phyloP scores from a whole-genome alignment of 2,888 invertebrate genomes.

The Lottia scabra region DNA sequence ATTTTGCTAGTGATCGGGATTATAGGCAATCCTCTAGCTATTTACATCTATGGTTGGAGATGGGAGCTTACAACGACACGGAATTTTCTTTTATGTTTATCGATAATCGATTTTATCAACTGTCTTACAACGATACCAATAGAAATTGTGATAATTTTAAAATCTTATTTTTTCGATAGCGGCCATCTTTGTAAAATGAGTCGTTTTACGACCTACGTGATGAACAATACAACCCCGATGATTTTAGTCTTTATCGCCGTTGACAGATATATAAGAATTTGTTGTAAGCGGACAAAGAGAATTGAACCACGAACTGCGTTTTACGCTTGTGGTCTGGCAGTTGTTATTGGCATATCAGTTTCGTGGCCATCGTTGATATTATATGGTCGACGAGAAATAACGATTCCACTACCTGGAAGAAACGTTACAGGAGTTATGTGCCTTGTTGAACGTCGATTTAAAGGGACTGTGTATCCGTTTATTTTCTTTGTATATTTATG shows the following conservation, averaged over 20 bases:
- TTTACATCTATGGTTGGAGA: slow-evolving; percentile 37
- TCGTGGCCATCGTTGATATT: slow-evolving; percentile 39
- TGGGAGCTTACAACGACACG: slow-evolving; percentile 32
- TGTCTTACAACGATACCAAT: slow-evolving; percentile 37
- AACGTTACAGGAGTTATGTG: slow-evolving; percentile 24
- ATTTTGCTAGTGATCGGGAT: slow-evolving; percentile 31
- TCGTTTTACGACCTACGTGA: slow-evolving; percentile 34
- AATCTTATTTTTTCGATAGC: slow-evolving; percentile 34
- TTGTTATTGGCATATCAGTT: slow-evolving; percentile 29
- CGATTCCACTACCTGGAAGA: slow-evolving; percentile 9
- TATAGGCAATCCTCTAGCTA: slow-evolving; percentile 31
- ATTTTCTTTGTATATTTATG: slow-evolving; percentile 36
- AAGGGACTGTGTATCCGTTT: slow-evolving; percentile 26
- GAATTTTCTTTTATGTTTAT: slow-evolving; percentile 29
- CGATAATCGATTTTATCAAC: slow-evolving; percentile 32
- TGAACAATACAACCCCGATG: slow-evolving; percentile 34
- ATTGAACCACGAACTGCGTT: slow-evolving; percentile 27
- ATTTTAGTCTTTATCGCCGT: slow-evolving; percentile 35
- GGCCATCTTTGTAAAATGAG: slow-evolving; percentile 34
- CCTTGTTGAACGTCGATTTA: slow-evolving; percentile 26
- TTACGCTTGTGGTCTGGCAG: slow-evolving; percentile 29
- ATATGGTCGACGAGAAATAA: slow-evolving; percentile 31
- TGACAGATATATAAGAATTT: slow-evolving; percentile 41
- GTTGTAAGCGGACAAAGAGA: slow-evolving; percentile 25
- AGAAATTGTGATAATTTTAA: slow-evolving; percentile 32